phyloP scores from a whole-genome alignment of 1,140 invertebrate species.

The Bombus difficillimus region DNA sequence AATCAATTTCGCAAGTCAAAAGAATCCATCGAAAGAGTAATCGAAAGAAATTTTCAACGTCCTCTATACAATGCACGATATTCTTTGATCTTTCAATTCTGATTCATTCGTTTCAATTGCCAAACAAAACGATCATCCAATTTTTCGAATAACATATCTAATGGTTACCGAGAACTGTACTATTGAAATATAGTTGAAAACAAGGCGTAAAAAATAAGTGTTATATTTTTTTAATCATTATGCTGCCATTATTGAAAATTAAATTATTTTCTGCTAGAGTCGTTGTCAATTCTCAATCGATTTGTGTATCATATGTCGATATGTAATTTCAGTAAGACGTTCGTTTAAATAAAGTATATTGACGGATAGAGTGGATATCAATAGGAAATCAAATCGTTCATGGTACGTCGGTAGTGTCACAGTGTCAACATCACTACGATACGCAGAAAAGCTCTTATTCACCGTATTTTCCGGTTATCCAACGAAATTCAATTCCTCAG shows the following conservation, averaged over 20 bases:
- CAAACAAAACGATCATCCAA: background rate
- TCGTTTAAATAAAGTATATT: background rate
- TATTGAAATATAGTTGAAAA: background rate
- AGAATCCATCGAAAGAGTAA: too few species aligned
- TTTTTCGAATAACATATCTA: background rate
- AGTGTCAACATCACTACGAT: conserved; percentile 33
- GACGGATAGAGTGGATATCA: conserved; percentile 24
- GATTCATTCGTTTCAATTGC: background rate
- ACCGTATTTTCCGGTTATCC: background rate
- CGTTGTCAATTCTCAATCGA: background rate
- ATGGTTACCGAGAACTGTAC: background rate
- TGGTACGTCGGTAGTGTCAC: background rate
- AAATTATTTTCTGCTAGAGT: background rate
- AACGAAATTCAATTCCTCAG: background rate
- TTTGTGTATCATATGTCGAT: background rate
- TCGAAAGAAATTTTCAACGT: too few species aligned
- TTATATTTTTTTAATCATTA: background rate
- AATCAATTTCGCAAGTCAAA: too few species aligned
- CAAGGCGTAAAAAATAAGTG: background rate
- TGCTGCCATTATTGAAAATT: too few species aligned
- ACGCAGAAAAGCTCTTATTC: background rate
- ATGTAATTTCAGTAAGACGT: background rate
- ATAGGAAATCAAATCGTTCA: conserved; percentile 16
- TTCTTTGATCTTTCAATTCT: too few species aligned
- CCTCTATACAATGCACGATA: too few species aligned